Percentiles rank a stretch among this genome's conserved stretches.
These are phyloP conservation scores for Dorcus parallelipipedus DNA, from an alignment of 2,888 invertebrate species.

Conservation along the genomic window DNA sequence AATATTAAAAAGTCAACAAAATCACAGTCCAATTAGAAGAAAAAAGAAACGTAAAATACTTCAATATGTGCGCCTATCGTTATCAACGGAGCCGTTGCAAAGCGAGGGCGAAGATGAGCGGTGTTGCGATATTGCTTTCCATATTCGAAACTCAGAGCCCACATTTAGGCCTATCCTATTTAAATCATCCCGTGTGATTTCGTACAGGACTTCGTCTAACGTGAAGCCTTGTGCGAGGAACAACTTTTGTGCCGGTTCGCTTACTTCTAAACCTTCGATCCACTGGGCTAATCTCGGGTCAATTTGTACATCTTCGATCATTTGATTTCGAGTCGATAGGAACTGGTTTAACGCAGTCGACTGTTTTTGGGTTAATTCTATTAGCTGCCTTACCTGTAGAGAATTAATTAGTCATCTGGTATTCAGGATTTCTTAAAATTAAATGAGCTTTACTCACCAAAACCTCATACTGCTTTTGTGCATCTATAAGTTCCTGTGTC, in stretches of 20 bases:
- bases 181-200: slow-evolving; percentile 80
- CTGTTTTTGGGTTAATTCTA: slow-evolving; percentile 34
- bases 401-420: background rate
- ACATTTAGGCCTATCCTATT: slow-evolving; percentile 74
- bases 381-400: slow-evolving; percentile 36
- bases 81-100: background rate
- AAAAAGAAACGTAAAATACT: too few relatives aligned
- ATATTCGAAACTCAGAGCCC: slow-evolving; percentile 79
- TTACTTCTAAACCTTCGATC: slow-evolving; percentile 67
- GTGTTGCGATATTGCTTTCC: slow-evolving; percentile 74
- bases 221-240: slow-evolving; percentile 75
- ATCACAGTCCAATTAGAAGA: too few relatives aligned
- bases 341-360: slow-evolving; percentile 31
- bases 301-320: slow-evolving; percentile 43
- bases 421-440: background rate
- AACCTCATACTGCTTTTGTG: slow-evolving; percentile 69
- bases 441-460: slow-evolving; percentile 54
- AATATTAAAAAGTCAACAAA: too few relatives aligned
- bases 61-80: too few relatives aligned
- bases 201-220: slow-evolving; percentile 73
- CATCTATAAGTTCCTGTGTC: slow-evolving; percentile 72
- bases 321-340: slow-evolving; percentile 37
- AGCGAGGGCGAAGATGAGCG: slow-evolving; percentile 36
- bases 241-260: slow-evolving; percentile 62
- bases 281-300: slow-evolving; percentile 67